phyloP scores from a whole-genome alignment of 1,140 invertebrate genomes.

The Drosophila jambulina region DNA sequence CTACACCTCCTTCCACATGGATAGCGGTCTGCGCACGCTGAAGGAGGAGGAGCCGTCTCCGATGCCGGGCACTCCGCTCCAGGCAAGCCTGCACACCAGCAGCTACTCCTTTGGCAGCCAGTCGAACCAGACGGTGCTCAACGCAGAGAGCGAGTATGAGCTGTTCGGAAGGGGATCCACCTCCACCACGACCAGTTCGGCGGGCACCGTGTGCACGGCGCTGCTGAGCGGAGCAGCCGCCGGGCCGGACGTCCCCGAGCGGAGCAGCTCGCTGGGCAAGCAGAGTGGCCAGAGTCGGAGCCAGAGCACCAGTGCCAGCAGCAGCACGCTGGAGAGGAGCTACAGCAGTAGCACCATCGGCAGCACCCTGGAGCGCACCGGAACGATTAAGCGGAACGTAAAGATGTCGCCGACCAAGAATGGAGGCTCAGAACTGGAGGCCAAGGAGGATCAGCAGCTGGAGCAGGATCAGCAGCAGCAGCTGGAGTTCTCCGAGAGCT shows the following conservation, averaged over 20 bases:
- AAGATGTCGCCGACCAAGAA: constrained; percentile 43
- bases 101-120: constrained; percentile 86
- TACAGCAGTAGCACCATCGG: constrained; percentile 86
- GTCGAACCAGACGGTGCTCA: constrained; percentile 87
- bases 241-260: constrained; percentile 90
- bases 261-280: constrained; percentile 89
- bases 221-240: constrained; percentile 86
- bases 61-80: constrained; percentile 86
- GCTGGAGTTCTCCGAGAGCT: constrained; percentile 91
- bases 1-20: constrained; percentile 98
- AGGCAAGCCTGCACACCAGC: constrained; percentile 87
- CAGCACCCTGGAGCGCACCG: constrained; percentile 84
- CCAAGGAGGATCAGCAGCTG: constrained; percentile 27
- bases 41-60: constrained; percentile 92
- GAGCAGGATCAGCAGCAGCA: constrained; percentile 48
- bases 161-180: constrained; percentile 94
- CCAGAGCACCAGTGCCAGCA: constrained; percentile 84
- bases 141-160: constrained; percentile 94
- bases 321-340: constrained; percentile 87
- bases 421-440: constrained; percentile 29
- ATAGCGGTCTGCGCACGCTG: constrained; percentile 95
- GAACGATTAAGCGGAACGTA: constrained; percentile 86
- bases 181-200: constrained; percentile 95
- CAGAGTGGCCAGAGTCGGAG: constrained; percentile 83
- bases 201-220: constrained; percentile 94